These are phyloP conservation scores for Limnephilus lunatus DNA, from an alignment of 2,888 invertebrate genomes.

Conservation along the genomic window DNA sequence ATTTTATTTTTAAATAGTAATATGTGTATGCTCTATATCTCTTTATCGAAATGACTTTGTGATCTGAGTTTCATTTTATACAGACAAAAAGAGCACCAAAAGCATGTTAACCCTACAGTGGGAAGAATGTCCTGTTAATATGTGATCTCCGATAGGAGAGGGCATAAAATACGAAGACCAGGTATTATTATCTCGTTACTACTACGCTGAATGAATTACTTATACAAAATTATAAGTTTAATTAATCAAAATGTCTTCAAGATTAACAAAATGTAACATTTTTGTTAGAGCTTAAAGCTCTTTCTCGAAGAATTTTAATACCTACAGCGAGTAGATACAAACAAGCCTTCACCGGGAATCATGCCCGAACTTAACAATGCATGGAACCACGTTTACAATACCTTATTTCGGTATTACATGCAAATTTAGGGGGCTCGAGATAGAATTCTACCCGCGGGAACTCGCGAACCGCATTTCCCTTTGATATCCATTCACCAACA, in stretches of 20 bases:
- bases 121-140: too few species aligned
- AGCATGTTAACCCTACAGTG: too few species aligned
- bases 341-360: not conserved
- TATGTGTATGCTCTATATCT: too few species aligned
- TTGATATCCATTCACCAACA: not conserved
- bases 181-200: not conserved
- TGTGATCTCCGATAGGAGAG: too few species aligned
- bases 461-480: not conserved
- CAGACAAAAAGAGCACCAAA: too few species aligned
- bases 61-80: too few species aligned
- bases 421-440: not conserved
- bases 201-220: not conserved
- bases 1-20: too few species aligned
- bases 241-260: too few species aligned
- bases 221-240: not conserved
- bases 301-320: not conserved
- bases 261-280: not conserved
- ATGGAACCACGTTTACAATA: not conserved
- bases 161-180: too few species aligned
- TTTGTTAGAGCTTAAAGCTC: not conserved
- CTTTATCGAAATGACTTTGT: too few species aligned
- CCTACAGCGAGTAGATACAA: not conserved
- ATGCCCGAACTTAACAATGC: not conserved
- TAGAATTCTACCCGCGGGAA: not conserved
- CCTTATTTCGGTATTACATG: not conserved